These are phyloP conservation scores for Siniperca undulata DNA, from an alignment of 2,797 vertebrate species.

Conservation along the genomic window DNA sequence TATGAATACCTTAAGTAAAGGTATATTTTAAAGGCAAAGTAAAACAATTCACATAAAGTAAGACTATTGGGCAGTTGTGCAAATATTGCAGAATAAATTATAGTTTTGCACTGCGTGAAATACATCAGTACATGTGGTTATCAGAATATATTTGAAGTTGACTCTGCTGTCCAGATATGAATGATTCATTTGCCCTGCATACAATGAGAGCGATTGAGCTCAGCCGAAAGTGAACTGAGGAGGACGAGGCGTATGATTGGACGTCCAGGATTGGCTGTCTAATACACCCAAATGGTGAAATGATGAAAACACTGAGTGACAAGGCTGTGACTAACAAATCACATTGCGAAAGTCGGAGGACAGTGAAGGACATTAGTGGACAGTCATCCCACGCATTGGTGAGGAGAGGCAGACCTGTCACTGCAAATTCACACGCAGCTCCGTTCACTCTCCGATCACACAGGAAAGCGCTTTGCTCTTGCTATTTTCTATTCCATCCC, in stretches of 20 bases:
- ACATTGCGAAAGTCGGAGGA: conserved; percentile 48
- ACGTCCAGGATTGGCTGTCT: conserved; percentile 53
- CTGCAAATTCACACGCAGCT: conserved; percentile 69
- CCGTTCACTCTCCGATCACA: conserved; percentile 45
- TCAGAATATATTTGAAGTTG: conserved; percentile 16
- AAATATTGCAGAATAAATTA: conserved; percentile 4
- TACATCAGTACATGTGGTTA: neutral
- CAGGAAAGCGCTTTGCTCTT: conserved; percentile 50
- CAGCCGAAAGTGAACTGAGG: conserved; percentile 24
- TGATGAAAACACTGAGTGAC: conserved; percentile 75
- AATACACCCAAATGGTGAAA: conserved; percentile 55
- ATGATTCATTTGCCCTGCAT: conserved; percentile 18
- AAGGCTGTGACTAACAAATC: conserved; percentile 79
- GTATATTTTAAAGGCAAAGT: conserved; percentile 16
- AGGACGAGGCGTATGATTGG: conserved; percentile 34
- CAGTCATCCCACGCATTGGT: conserved; percentile 66
- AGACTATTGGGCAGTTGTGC: conserved; percentile 1
- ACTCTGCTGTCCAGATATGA: conserved; percentile 21
- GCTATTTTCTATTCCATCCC: conserved; percentile 67
- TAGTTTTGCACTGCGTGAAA: neutral
- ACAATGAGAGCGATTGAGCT: conserved; percentile 2
- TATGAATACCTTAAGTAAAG: neutral
- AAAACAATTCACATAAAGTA: conserved; percentile 26
- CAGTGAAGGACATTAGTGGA: conserved; percentile 77
- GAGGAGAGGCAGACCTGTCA: conserved; percentile 73